phyloP scores from a whole-genome alignment of 37 sponge, comb jelly and placozoan genomes.

The Beroe forskalii region DNA sequence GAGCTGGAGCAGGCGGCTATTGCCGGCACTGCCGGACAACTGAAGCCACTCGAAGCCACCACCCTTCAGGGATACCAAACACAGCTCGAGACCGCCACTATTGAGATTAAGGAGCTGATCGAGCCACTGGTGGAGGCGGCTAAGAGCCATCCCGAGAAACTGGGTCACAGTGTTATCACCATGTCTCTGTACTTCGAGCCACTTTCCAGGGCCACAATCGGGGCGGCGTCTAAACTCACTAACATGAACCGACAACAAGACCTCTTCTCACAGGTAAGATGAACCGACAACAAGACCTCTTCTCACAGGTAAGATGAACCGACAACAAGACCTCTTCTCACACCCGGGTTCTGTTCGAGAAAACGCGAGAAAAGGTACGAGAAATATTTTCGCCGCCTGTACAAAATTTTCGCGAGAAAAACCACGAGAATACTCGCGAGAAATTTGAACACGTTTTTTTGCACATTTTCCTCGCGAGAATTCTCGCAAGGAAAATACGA shows the following conservation, averaged over 20 bases:
- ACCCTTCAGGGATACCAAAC: slow-evolving; percentile 80
- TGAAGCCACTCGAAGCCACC: slow-evolving; percentile 76
- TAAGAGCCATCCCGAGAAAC: slow-evolving; percentile 93
- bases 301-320: too few relatives aligned
- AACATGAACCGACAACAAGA: slow-evolving; percentile 59
- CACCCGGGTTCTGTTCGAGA: slow-evolving; percentile 72
- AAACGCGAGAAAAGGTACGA: slow-evolving; percentile 67
- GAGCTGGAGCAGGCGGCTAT: slow-evolving; percentile 85
- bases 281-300: too few relatives aligned
- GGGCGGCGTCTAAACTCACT: slow-evolving; percentile 79
- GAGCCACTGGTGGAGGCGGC: slow-evolving; percentile 80
- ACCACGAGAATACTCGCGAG: too few relatives aligned
- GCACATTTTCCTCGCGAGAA: too few relatives aligned
- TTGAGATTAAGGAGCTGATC: slow-evolving; percentile 77
- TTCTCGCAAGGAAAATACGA: too few relatives aligned
- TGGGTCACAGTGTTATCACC: slow-evolving; percentile 86
- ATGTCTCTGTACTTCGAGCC: slow-evolving; percentile 79
- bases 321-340: too few relatives aligned
- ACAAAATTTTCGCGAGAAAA: too few relatives aligned
- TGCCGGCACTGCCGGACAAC: slow-evolving; percentile 75
- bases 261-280: slow-evolving; percentile 66
- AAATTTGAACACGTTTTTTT: too few relatives aligned
- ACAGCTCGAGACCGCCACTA: slow-evolving; percentile 73
- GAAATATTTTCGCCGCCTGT: background rate
- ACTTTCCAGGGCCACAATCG: slow-evolving; percentile 82